Conservation (phyloP, 2,888 invertebrate species). For the Rotaria magnacalcarata region DNA sequence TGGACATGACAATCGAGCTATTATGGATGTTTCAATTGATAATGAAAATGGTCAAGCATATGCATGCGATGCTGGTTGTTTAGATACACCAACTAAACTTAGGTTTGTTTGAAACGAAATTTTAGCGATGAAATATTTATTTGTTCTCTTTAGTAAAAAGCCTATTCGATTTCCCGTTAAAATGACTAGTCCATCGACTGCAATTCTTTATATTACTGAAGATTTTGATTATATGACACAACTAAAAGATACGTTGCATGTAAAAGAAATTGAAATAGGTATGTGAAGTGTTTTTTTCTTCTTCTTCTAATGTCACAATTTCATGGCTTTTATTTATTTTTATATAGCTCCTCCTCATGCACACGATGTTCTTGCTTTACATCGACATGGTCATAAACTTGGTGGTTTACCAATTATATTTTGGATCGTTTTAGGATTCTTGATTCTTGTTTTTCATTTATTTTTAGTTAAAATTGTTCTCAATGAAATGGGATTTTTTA, state of each 20-base stretch:
- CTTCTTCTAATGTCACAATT: background rate
- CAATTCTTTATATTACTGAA: conserved; percentile 82
- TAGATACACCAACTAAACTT: conserved; percentile 71
- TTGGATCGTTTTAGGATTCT: conserved; percentile 80
- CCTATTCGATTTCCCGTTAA: conserved; percentile 78
- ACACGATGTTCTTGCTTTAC: conserved; percentile 80
- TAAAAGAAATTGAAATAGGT: conserved; percentile 66
- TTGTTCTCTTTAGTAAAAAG: conserved; percentile 62
- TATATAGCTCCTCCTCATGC: conserved; percentile 79
- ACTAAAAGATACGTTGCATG: conserved; percentile 80
- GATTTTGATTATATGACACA: conserved; percentile 84
- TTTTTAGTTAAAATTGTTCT: conserved; percentile 80
- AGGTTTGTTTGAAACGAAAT: conserved; percentile 50
- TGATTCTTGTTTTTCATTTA: conserved; percentile 83
- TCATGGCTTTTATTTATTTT: background rate
- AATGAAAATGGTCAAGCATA: conserved; percentile 75
- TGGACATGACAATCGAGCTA: conserved; percentile 65
- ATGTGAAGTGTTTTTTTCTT: conserved; percentile 38
- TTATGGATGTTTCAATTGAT: conserved; percentile 62
- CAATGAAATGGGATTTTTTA: conserved; percentile 35
- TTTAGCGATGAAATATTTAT: background rate
- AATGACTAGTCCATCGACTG: conserved; percentile 79
- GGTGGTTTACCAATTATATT: conserved; percentile 84
- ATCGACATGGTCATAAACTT: conserved; percentile 80
- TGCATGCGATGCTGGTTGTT: conserved; percentile 85